Percentiles rank a stretch among this genome's conserved stretches.
Conservation (phyloP, 2,888 invertebrate species). For the Salticus scenicus region DNA sequence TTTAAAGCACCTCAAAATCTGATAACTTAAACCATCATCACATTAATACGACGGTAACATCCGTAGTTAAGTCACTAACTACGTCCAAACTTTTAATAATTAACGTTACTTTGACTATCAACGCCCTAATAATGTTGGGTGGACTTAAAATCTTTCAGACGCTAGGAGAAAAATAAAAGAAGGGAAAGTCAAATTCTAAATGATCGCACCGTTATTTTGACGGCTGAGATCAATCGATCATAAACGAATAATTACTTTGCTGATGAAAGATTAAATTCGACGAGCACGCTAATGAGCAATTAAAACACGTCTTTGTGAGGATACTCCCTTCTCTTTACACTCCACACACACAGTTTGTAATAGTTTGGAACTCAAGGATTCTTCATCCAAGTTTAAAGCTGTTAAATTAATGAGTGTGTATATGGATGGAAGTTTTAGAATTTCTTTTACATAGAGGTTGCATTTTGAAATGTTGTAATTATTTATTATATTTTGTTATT, state of each 20-base stretch:
- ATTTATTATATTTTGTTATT: too few relatives aligned
- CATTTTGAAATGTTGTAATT: too few relatives aligned
- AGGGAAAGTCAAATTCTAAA: too few relatives aligned
- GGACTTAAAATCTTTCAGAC: slow-evolving; percentile 13
- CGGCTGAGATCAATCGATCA: background rate
- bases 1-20: background rate
- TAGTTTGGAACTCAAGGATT: too few relatives aligned
- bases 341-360: too few relatives aligned
- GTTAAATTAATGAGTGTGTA: too few relatives aligned
- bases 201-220: background rate
- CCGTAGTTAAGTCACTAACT: background rate
- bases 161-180: background rate
- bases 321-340: background rate
- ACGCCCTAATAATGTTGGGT: slow-evolving; percentile 24
- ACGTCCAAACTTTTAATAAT: slow-evolving; percentile 6
- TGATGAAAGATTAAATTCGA: slow-evolving; percentile 18
- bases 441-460: too few relatives aligned
- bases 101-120: background rate
- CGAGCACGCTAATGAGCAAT: slow-evolving; percentile 29
- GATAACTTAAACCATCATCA: background rate
- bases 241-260: slow-evolving; percentile 6
- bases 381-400: too few relatives aligned
- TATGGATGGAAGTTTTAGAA: too few relatives aligned
- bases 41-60: background rate
- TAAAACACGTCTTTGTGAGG: slow-evolving; percentile 21